phyloP scores from a whole-genome alignment of 2,888 invertebrate genomes.

The Epinotia ramella region DNA sequence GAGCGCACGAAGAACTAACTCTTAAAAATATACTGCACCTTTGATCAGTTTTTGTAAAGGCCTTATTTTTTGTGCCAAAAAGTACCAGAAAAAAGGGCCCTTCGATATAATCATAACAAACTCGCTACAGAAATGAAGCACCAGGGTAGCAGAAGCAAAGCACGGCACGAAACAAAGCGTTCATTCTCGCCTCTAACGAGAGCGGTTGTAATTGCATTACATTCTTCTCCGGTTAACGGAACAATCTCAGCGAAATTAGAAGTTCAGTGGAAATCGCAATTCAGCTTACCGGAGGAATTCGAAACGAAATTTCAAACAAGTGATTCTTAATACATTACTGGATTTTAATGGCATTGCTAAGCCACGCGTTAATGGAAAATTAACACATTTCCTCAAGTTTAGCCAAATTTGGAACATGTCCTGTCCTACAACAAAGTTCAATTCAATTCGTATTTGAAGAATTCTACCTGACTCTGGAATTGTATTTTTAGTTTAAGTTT shows the following conservation, averaged over 20 bases:
- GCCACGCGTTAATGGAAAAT: slow-evolving; percentile 10
- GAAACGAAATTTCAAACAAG: slow-evolving; percentile 46
- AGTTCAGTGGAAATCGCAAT: slow-evolving; percentile 63
- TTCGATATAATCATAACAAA: slow-evolving; percentile 12
- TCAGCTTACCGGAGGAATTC: slow-evolving; percentile 52
- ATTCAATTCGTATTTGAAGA: background rate
- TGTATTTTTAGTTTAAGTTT: slow-evolving; percentile 17
- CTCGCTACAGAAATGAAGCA: slow-evolving; percentile 18
- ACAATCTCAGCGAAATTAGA: slow-evolving; percentile 76
- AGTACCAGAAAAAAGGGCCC: background rate
- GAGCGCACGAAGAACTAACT: slow-evolving; percentile 45
- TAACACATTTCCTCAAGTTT: slow-evolving; percentile 10
- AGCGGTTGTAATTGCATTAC: slow-evolving; percentile 74
- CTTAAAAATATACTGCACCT: slow-evolving; percentile 3
- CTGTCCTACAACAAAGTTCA: background rate
- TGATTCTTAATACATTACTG: slow-evolving; percentile 27
- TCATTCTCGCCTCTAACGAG: slow-evolving; percentile 62
- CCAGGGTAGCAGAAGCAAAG: slow-evolving; percentile 53
- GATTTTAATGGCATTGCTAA: slow-evolving; percentile 30
- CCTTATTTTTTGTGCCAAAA: background rate
- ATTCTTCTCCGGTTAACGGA: slow-evolving; percentile 72
- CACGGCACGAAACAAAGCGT: slow-evolving; percentile 52
- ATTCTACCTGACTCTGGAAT: slow-evolving; percentile 6
- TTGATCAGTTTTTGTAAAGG: slow-evolving; percentile 9
- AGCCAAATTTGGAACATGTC: background rate